Conservation (phyloP, 2,797 vertebrate species). For the Zenarchopterus dispar region DNA sequence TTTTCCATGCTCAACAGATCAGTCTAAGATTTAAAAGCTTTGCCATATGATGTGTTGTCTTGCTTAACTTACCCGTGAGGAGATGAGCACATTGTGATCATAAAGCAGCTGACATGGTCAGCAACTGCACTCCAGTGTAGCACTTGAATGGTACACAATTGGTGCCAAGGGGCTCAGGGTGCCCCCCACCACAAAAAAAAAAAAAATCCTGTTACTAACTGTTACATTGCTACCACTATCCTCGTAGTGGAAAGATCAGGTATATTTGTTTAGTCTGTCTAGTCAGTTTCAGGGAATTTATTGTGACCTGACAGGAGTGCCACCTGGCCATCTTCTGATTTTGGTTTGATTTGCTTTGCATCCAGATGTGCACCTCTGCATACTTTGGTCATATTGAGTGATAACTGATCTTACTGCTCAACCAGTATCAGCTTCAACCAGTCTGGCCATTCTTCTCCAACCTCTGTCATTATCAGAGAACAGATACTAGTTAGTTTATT, state of each 20-base stretch:
- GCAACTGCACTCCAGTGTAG: neutral
- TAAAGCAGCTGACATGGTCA: neutral
- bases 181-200: neutral
- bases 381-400: neutral
- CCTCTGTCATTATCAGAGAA: neutral
- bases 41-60: neutral
- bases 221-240: neutral
- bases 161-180: neutral
- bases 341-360: neutral
- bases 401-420: no score
- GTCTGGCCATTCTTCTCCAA: neutral
- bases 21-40: neutral
- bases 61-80: neutral
- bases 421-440: neutral
- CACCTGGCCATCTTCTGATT: neutral
- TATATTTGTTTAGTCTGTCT: neutral
- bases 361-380: neutral
- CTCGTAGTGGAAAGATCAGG: no score
- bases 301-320: no score
- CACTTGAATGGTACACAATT: neutral
- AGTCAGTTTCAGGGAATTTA: neutral
- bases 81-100: neutral
- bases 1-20: neutral
- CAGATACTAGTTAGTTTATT: no score
- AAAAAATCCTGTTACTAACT: no score